Evolutionary conservation across 2,113 vertebrate species (phyloP).

Genomic region (Esox niger): DNA sequence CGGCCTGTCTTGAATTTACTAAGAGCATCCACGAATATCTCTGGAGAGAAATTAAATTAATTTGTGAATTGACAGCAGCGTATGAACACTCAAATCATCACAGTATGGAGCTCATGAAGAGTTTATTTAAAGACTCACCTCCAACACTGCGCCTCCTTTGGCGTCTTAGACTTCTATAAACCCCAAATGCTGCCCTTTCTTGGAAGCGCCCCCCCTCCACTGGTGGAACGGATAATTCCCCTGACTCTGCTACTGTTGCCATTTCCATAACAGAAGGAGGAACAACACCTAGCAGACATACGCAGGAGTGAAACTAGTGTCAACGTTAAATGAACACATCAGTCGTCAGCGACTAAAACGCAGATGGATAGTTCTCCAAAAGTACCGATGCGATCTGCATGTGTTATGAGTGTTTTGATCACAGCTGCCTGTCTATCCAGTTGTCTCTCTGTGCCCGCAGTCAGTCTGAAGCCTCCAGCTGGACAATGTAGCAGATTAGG

Average conservation of each 20-base stretch:
- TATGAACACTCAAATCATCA: no score
- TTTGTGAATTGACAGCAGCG: background rate
- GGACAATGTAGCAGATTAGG: constrained; percentile 60
- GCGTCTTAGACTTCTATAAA: constrained; percentile 40
- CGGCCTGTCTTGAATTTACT: constrained; percentile 47
- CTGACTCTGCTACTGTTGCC: background rate
- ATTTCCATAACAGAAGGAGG: constrained; percentile 26
- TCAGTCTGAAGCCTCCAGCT: constrained; percentile 31
- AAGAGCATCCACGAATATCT: constrained; percentile 53
- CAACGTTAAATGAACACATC: background rate
- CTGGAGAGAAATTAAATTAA: constrained; percentile 20
- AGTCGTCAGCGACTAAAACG: no score
- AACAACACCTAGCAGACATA: constrained; percentile 30
- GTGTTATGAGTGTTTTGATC: constrained; percentile 51
- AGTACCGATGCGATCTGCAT: constrained; percentile 59
- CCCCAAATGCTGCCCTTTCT: constrained; percentile 36
- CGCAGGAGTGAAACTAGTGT: background rate
- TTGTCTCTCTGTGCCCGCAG: constrained; percentile 35
- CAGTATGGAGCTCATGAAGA: background rate
- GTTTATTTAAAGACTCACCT: constrained; percentile 21
- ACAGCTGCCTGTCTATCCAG: constrained; percentile 53
- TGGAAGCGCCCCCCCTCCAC: constrained; percentile 26
- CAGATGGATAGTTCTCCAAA: no score
- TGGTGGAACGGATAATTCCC: constrained; percentile 18
- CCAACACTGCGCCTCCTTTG: constrained; percentile 51